A percentile compares a stretch with the other conserved stretches of the same genome.
These are phyloP conservation scores for Drosophila anceps DNA, from an alignment of 2,888 invertebrate genomes.

Conservation along the genomic window DNA sequence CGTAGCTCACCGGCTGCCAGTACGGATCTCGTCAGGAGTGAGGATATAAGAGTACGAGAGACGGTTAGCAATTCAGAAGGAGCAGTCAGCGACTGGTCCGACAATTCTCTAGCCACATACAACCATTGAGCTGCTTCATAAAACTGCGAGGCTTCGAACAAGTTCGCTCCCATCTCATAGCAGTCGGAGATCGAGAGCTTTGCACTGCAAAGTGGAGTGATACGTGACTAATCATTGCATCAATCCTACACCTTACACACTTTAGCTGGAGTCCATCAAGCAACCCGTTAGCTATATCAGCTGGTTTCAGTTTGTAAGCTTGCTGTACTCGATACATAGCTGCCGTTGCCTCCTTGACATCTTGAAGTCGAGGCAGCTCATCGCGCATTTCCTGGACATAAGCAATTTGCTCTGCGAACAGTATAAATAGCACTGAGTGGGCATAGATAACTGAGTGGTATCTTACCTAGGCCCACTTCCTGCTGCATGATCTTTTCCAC, in stretches of 20 bases:
- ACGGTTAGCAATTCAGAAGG: constrained; percentile 10
- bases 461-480: constrained; percentile 41
- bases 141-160: constrained; percentile 17
- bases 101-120: not conserved
- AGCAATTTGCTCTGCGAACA: constrained; percentile 41
- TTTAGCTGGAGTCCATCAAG: constrained; percentile 44
- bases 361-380: constrained; percentile 11
- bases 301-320: constrained; percentile 10
- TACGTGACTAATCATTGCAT: not conserved
- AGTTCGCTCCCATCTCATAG: constrained; percentile 34
- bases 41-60: not conserved
- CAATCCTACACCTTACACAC: constrained; percentile 22
- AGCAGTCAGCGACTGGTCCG: not conserved
- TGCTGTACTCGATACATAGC: constrained; percentile 39
- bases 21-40: constrained; percentile 27
- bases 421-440: not conserved
- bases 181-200: constrained; percentile 49
- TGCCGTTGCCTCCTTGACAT: constrained; percentile 21
- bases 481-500: constrained; percentile 29
- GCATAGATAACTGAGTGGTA: no score
- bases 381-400: not conserved
- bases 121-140: constrained; percentile 40
- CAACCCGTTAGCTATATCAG: constrained; percentile 43
- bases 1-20: constrained; percentile 26
- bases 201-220: constrained; percentile 15